Conservation (phyloP, 53 echinoderm and acorn worm species). For the Echinometra lucunter region DNA sequence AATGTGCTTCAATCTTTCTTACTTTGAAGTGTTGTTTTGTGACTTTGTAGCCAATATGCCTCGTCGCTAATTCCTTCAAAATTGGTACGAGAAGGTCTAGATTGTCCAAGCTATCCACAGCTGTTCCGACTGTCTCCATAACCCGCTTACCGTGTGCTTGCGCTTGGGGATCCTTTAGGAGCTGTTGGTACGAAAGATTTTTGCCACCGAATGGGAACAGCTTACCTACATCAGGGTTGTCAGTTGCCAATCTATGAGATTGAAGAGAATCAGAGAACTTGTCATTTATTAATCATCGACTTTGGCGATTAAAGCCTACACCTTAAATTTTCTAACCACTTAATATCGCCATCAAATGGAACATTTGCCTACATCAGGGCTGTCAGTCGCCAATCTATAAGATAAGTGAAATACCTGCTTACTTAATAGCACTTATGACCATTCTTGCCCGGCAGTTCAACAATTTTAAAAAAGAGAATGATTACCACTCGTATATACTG, state of each 20-base stretch:
- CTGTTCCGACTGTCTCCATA: constrained; percentile 74
- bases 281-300: too few relatives aligned
- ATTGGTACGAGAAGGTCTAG: constrained; percentile 71
- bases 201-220: constrained; percentile 73
- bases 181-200: constrained; percentile 60
- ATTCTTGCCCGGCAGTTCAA: too few relatives aligned
- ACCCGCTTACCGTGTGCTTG: constrained; percentile 71
- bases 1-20: neutral
- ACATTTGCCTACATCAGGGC: constrained; percentile 62
- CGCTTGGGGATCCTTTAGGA: constrained; percentile 59
- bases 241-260: constrained; percentile 60
- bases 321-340: too few relatives aligned
- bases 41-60: constrained; percentile 64
- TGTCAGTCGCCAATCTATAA: constrained; percentile 63
- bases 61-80: constrained; percentile 67
- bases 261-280: neutral
- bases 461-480: too few relatives aligned
- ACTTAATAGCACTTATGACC: too few relatives aligned
- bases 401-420: too few relatives aligned
- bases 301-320: too few relatives aligned
- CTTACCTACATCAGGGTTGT: constrained; percentile 52
- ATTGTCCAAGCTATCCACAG: constrained; percentile 73
- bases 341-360: constrained; percentile 73
- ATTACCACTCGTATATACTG: too few relatives aligned
- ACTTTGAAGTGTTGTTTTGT: constrained; percentile 41